Evolutionary conservation across 2,113 vertebrate genomes (phyloP), one percentile per base, ranked within the genome.

Genomic region (Ia io): DNA sequence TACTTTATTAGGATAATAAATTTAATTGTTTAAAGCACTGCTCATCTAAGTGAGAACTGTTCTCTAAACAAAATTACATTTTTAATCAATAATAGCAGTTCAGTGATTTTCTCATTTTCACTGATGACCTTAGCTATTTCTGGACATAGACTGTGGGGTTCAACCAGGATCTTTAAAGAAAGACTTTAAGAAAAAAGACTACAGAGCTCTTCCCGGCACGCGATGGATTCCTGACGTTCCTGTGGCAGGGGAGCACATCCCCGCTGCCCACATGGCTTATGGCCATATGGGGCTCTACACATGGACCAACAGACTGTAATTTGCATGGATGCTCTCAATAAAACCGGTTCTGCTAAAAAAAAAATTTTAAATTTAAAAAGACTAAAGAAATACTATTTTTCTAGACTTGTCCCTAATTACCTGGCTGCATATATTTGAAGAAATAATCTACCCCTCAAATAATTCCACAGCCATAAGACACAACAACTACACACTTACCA

Each of bases 21-120:
- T 76, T 76, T 63, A 88, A 84, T 96, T 83, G 47, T 59, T 91
- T 65, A 73, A 95, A 96, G 51, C n/a, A 79, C 30, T 76, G 56
- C 65, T 56, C 17, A 86, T 65, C 28, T 76, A 74, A 76, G 22
- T 70, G 92, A 35, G 23, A 76, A 42, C 12, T 77, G 42, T 35
- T 91, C 59, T 77, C 25, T 47, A 91, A 77, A 83, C 76, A 78
- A 86, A 95, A 74, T 67, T 42, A 53, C 12, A 80, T 65, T 59
- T 76, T 87, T 17, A 30, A 89, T 69, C 17, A 84, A 56, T 59
- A 93, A 42, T 30, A 88, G 53, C 32, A 84, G 30, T 94, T 73
- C 28, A 32, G 17, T 63, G 30, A 74, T 86, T 82, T 86, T 84
- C 70, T 91, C 20, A 65, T 70, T 82, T 93, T 84, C 56, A 84